Conservation (phyloP, 2,797 vertebrate genomes). For the Rhinella marina region DNA sequence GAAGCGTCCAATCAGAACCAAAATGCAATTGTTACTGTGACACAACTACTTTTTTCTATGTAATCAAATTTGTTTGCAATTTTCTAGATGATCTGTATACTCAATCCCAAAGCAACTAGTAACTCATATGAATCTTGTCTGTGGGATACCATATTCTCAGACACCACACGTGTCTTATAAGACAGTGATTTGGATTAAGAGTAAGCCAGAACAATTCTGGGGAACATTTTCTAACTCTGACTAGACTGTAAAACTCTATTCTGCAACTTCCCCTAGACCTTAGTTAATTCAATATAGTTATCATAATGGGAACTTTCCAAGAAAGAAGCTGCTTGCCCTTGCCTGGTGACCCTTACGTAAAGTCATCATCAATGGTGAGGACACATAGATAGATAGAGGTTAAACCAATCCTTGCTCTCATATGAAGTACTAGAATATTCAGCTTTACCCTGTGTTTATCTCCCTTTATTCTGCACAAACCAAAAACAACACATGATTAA, state of each 20-base stretch:
- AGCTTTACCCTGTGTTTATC: neutral
- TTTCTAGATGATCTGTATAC: neutral
- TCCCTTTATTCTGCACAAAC: conserved; percentile 37
- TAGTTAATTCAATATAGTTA: neutral
- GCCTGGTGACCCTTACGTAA: neutral
- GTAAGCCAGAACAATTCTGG: neutral
- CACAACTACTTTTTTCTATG: neutral
- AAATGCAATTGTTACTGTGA: neutral
- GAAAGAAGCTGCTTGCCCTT: neutral
- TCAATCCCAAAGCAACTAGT: neutral
- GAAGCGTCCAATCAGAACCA: neutral
- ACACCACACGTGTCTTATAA: neutral
- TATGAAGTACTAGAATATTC: neutral
- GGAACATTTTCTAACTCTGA: neutral
- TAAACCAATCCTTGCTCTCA: neutral
- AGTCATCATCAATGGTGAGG: neutral
- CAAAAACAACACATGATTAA: conserved; percentile 49
- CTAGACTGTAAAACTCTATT: neutral
- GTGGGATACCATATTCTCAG: neutral
- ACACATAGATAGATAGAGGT: neutral
- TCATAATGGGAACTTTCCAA: neutral
- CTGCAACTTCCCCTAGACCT: neutral
- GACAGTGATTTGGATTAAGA: neutral
- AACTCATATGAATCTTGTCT: neutral
- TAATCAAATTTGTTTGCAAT: neutral